Evolutionary conservation across 2,113 vertebrate species (phyloP), one percentile per base, ranked within the genome.

Genomic region (Baryphthengus martii): DNA sequence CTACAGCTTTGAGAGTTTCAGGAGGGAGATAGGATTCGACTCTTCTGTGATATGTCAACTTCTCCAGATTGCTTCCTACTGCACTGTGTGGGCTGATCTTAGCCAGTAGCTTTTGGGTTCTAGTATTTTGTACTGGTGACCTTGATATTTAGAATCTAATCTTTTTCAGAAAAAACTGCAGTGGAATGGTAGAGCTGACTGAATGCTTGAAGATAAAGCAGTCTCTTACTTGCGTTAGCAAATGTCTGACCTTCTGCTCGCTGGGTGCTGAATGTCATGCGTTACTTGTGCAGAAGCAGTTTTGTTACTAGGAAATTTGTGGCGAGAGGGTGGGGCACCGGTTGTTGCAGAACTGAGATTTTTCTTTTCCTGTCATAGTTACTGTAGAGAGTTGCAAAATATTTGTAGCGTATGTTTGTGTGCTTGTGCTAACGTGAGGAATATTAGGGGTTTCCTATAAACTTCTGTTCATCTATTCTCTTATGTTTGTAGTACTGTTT

Each of bases 301-400:
- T 85, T 94, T 93, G 61, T 96, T 96, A 93, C 66, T 91, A 91
- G 87, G 97, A 97, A 97, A 94, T 82, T 33, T 97, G 97, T 91
- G 95, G 97, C 11, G 3, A 75, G 89, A 85, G 78, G 79, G 81
- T 81, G 81, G 44, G 70, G 66, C 50, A 68, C 19, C 52, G 59
- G 23, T 79, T 78, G 80, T 89, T 90, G 88, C 86, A 94, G 91
- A 94, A 94, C 84, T 78, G 80, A 92, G 68, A 83, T 87, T 95
- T 52, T 82, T 91, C 66, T 95, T 86, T 96, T 90, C 77, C 68
- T 76, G 47, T 90, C 28, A 8, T 16, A 55, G 44, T 79, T 79
- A 40, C 62, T 93, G 65, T 87, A 71, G 61, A 70, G 67, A 88
- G 25, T 88, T 88, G 62, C 86, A 76, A 71, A 86, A 80, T 65